Conservation (phyloP, 2,113 vertebrate species). For the Anhinga rufa region DNA sequence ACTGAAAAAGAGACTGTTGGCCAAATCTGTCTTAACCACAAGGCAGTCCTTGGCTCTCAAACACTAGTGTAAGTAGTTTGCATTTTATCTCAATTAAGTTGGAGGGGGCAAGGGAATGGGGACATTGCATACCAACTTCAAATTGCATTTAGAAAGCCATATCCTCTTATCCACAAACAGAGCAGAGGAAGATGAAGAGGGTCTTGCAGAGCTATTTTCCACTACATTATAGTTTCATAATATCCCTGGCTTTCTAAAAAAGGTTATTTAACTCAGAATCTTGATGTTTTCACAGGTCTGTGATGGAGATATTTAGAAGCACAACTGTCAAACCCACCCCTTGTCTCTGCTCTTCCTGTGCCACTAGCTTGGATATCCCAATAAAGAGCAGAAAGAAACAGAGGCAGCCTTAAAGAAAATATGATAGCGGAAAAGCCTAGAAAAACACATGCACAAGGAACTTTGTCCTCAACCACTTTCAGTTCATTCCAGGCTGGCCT, state of each 20-base stretch:
- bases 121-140: background rate
- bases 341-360: background rate
- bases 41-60: background rate
- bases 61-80: background rate
- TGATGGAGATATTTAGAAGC: background rate
- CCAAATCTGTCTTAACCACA: background rate
- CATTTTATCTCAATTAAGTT: background rate
- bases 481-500: background rate
- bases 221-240: background rate
- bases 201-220: background rate
- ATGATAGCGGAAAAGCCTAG: background rate
- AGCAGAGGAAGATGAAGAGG: background rate
- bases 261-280: background rate
- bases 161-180: background rate
- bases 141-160: background rate
- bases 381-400: background rate
- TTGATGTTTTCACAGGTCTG: background rate
- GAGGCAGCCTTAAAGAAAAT: background rate
- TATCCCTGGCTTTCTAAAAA: background rate
- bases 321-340: background rate
- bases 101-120: background rate
- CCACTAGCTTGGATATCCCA: background rate
- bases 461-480: background rate
- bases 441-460: background rate
- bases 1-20: background rate